Evolutionary conservation across 2,113 vertebrate genomes (phyloP).

Genomic region (Arenaria interpres): DNA sequence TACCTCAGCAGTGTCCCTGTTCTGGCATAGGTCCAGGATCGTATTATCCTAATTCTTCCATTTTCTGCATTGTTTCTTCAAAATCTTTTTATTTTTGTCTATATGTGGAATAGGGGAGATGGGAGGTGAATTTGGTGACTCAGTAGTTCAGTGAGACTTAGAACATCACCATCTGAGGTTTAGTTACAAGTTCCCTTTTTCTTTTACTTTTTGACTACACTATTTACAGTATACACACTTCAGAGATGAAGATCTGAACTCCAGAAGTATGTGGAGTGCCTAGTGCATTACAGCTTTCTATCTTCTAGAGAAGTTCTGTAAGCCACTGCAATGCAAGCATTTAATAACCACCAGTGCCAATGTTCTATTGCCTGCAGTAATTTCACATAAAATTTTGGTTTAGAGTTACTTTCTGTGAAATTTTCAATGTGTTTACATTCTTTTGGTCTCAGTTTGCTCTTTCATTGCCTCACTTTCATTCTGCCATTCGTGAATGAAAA

Average conservation of each 20-base stretch:
- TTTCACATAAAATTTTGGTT: background rate
- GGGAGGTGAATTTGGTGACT: background rate
- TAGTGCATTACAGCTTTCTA: background rate
- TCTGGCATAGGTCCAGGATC: background rate
- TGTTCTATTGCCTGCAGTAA: background rate
- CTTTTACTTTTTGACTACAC: background rate
- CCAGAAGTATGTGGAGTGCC: background rate
- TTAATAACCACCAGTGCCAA: background rate
- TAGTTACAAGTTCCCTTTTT: background rate
- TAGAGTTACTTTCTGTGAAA: background rate
- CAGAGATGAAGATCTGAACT: background rate
- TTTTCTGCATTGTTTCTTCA: background rate
- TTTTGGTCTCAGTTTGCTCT: background rate
- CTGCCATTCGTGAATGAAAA: background rate
- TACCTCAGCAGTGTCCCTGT: background rate
- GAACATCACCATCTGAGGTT: background rate
- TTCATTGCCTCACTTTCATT: background rate
- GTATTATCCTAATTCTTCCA: background rate
- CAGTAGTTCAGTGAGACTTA: background rate
- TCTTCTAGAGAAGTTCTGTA: background rate
- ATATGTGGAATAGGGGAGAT: rapidly evolving
- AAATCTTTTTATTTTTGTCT: background rate
- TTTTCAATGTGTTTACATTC: background rate
- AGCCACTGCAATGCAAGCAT: background rate
- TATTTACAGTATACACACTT: background rate